These are phyloP conservation scores for Capromys pilorides DNA, from an alignment of 2,797 vertebrate genomes.

Conservation along the genomic window DNA sequence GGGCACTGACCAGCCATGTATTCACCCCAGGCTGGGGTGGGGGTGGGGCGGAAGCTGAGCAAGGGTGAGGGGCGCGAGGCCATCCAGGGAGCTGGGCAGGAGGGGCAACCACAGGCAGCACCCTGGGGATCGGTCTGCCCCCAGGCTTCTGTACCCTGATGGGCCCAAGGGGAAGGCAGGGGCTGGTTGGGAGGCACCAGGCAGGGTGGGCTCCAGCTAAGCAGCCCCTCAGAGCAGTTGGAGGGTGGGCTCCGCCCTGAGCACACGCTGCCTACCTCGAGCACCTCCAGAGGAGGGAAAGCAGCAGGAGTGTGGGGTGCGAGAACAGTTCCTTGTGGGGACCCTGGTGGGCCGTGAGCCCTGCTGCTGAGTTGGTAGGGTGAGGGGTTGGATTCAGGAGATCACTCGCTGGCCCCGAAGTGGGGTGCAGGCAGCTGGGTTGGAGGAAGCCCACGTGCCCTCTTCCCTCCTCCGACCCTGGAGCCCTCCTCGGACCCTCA, in stretches of 20 bases:
- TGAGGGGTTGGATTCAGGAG: not conserved
- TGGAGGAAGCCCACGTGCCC: rapidly evolving
- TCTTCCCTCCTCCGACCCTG: rapidly evolving
- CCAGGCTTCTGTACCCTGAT: not conserved
- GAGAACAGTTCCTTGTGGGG: too few species aligned
- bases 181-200: not conserved
- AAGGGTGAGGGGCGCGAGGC: not conserved
- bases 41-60: not conserved
- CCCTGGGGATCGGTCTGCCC: not conserved
- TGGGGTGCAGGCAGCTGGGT: not conserved
- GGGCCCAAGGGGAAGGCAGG: not conserved
- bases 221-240: rapidly evolving
- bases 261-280: not conserved
- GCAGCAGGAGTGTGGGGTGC: not conserved
- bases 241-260: not conserved
- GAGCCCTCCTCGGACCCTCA: not conserved
- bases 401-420: not conserved
- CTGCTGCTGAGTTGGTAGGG: not conserved
- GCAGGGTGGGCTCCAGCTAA: not conserved
- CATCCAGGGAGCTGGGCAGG: not conserved
- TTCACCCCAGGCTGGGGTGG: not conserved
- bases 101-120: not conserved
- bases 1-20: not conserved
- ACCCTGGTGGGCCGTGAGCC: rapidly evolving
- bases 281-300: not conserved